A percentile compares a stretch with the other conserved stretches of the same genome.
Evolutionary conservation across 2,797 vertebrate genomes (phyloP).

Genomic region (Gallinago solitaria): DNA sequence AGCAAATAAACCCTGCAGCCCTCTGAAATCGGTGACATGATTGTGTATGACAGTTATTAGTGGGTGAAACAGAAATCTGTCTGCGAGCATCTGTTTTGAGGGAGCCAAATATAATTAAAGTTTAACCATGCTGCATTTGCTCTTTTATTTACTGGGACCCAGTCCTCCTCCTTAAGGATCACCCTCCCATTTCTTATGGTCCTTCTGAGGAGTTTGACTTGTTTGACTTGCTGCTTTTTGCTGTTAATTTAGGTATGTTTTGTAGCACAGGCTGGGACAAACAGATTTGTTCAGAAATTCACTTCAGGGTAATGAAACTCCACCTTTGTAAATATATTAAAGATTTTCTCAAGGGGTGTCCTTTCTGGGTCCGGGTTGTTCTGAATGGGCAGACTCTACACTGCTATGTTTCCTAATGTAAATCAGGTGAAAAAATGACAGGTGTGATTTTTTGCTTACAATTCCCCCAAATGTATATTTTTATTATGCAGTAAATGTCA

Average conservation of each 20-base stretch:
- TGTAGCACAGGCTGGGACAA: not conserved
- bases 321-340: not conserved
- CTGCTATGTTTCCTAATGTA: not conserved
- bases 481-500: not conserved
- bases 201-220: not conserved
- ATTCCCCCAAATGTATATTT: not conserved
- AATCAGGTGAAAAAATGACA: not conserved
- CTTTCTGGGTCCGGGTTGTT: not conserved
- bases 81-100: conserved; percentile 64
- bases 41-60: conserved; percentile 65
- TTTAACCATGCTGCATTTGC: conserved; percentile 56
- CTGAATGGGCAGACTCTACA: not conserved
- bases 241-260: not conserved
- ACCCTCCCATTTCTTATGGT: not conserved
- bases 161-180: not conserved
- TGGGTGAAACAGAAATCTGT: conserved; percentile 62
- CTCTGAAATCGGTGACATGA: conserved; percentile 63
- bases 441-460: not conserved
- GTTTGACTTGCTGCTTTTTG: not conserved
- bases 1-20: conserved; percentile 31
- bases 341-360: not conserved
- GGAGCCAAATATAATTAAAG: conserved; percentile 58
- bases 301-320: not conserved
- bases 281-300: not conserved
- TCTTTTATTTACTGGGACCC: conserved; percentile 26